A percentile compares a stretch with the other conserved stretches of the same genome.
These are phyloP conservation scores for Moxostoma hubbsi DNA, from an alignment of 2,797 vertebrate species.

Conservation along the genomic window DNA sequence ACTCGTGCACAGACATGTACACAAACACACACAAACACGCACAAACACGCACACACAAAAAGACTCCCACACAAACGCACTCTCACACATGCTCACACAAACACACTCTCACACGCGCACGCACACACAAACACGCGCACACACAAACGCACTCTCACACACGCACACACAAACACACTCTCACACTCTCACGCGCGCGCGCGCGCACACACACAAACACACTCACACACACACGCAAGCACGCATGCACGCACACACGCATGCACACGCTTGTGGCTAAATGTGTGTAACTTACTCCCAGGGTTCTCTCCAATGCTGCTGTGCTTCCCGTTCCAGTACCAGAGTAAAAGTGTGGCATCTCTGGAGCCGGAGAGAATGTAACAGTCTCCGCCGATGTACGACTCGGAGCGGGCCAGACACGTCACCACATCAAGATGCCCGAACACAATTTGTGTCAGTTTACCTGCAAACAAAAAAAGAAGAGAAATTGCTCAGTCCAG, in stretches of 20 bases:
- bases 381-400: constrained; percentile 96
- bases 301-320: constrained; percentile 89
- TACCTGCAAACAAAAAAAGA: constrained; percentile 79
- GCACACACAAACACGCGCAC: background rate
- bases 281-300: constrained; percentile 79
- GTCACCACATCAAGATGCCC: constrained; percentile 97
- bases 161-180: too few species aligned
- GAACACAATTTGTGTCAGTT: constrained; percentile 94
- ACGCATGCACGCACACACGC: background rate
- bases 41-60: background rate
- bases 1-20: too few species aligned
- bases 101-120: background rate
- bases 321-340: constrained; percentile 98
- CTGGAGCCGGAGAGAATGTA: constrained; percentile 95
- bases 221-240: background rate
- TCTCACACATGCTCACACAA: background rate
- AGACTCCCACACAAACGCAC: background rate
- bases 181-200: too few species aligned
- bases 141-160: background rate
- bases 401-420: constrained; percentile 92
- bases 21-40: too few species aligned
- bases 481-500: too few species aligned
- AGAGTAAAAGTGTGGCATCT: constrained; percentile 94
- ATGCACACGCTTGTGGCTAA: constrained; percentile 9
- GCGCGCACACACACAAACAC: too few species aligned